These are phyloP conservation scores for Limnephilus auricula DNA, from an alignment of 2,888 invertebrate genomes.

Conservation along the genomic window DNA sequence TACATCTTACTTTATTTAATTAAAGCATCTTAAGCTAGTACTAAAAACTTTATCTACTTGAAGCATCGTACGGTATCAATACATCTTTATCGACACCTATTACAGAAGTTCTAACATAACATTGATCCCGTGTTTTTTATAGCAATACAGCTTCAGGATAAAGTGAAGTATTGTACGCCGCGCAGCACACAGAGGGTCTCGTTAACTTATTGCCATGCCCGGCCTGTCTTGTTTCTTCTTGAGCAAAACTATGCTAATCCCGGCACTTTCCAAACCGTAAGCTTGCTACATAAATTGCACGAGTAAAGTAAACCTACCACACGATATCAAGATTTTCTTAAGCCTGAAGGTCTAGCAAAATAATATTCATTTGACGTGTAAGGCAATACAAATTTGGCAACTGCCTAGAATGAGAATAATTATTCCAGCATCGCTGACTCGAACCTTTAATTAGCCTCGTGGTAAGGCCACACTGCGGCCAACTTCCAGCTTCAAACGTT, in stretches of 20 bases:
- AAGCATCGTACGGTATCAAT: not conserved
- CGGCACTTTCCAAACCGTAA: not conserved
- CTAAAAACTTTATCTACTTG: no score
- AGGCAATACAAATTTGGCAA: not conserved
- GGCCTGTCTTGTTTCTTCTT: not conserved
- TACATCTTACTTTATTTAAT: no score
- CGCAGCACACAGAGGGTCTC: not conserved
- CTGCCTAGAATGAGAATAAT: not conserved
- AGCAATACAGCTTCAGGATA: not conserved
- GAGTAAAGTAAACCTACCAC: not conserved
- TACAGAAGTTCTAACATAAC: not conserved
- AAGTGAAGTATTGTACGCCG: not conserved
- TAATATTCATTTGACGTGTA: not conserved
- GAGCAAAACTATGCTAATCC: conserved; percentile 11
- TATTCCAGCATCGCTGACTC: not conserved
- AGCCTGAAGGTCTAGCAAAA: not conserved
- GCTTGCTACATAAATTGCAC: not conserved
- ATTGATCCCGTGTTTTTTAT: not conserved
- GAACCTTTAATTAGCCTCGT: not conserved
- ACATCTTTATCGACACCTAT: not conserved
- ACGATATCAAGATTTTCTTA: not conserved
- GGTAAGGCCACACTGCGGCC: no score
- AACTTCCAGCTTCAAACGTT: no score
- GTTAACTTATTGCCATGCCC: conserved; percentile 26
- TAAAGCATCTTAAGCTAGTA: no score